phyloP scores from a whole-genome alignment of 2,888 invertebrate genomes.

The Cephus runcator region DNA sequence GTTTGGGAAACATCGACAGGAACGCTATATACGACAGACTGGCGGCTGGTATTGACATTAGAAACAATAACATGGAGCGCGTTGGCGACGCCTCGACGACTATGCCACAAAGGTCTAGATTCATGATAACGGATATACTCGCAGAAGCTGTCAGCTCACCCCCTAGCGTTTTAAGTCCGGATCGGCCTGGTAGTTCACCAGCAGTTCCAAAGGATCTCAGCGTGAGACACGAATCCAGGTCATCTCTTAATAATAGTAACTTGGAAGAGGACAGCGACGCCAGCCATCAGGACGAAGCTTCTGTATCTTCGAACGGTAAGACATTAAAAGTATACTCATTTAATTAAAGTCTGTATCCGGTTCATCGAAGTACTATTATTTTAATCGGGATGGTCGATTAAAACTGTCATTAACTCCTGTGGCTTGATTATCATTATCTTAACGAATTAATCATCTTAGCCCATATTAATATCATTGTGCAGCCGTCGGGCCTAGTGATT shows the following conservation, averaged over 20 bases:
- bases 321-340: not conserved
- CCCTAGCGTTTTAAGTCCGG: constrained; percentile 11
- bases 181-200: constrained; percentile 58
- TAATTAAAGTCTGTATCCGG: no score
- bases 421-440: not conserved
- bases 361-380: not conserved
- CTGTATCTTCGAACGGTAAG: constrained; percentile 70
- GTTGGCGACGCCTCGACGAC: constrained; percentile 45
- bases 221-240: constrained; percentile 67
- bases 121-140: constrained; percentile 92
- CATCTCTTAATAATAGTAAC: constrained; percentile 70
- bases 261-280: constrained; percentile 70
- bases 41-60: constrained; percentile 48
- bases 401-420: not conserved
- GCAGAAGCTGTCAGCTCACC: constrained; percentile 67
- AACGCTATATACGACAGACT: constrained; percentile 44
- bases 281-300: constrained; percentile 66
- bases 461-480: not conserved
- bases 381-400: not conserved
- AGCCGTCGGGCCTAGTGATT: not conserved
- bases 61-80: constrained; percentile 26
- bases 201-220: constrained; percentile 71
- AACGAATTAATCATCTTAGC: not conserved
- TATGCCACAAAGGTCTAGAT: constrained; percentile 78
- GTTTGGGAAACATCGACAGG: constrained; percentile 46